Evolutionary conservation across 2,888 invertebrate species (phyloP).

Genomic region (Ctena decussata): DNA sequence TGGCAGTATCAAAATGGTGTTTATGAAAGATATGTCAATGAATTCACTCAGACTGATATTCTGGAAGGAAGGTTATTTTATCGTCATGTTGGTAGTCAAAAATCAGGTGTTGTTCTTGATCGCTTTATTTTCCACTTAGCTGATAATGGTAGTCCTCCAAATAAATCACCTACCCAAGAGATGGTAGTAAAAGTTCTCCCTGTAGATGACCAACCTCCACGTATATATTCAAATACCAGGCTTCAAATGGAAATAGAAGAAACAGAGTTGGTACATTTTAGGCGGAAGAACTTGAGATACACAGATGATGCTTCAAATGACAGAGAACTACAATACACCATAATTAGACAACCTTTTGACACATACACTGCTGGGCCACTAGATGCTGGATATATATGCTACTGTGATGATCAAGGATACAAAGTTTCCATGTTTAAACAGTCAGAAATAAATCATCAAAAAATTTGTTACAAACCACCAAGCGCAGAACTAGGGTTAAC

Average conservation of each 20-base stretch:
- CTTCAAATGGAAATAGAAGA: constrained; percentile 84
- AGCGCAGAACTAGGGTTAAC: constrained; percentile 83
- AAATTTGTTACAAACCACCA: constrained; percentile 86
- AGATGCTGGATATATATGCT: constrained; percentile 82
- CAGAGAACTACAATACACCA: constrained; percentile 76
- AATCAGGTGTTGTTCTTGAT: constrained; percentile 77
- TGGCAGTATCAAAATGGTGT: constrained; percentile 83
- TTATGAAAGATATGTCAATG: constrained; percentile 81
- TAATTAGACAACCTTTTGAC: constrained; percentile 81
- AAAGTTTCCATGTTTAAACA: constrained; percentile 83
- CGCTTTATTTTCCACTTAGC: constrained; percentile 79
- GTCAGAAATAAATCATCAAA: constrained; percentile 85
- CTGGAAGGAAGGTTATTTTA: constrained; percentile 85
- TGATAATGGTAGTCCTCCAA: constrained; percentile 85
- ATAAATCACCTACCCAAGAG: constrained; percentile 80
- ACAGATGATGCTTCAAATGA: constrained; percentile 83
- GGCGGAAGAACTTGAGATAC: constrained; percentile 79
- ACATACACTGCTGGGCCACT: constrained; percentile 80
- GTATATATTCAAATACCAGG: constrained; percentile 78
- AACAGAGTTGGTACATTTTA: constrained; percentile 81
- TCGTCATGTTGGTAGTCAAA: constrained; percentile 81
- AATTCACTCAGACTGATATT: constrained; percentile 85
- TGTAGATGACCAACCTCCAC: constrained; percentile 85
- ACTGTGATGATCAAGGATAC: constrained; percentile 78
- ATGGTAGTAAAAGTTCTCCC: constrained; percentile 84